Conservation (phyloP, 2,113 vertebrate species). For the Neolamprologus sp. region DNA sequence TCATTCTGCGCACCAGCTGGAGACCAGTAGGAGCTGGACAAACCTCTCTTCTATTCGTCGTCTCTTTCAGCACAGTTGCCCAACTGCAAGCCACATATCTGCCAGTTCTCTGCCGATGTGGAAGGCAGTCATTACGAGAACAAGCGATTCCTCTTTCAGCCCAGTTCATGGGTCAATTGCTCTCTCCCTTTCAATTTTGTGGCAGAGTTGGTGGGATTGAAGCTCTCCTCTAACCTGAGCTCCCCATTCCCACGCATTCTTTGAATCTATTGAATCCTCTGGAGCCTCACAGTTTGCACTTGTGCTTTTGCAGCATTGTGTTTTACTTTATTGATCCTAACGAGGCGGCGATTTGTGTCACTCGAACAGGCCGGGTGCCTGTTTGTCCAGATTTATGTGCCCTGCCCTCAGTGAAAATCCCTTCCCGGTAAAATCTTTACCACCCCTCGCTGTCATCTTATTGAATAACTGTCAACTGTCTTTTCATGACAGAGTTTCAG, state of each 20-base stretch:
- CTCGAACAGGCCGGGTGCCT: conserved; percentile 22
- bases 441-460: conserved; percentile 48
- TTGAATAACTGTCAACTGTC: conserved; percentile 65
- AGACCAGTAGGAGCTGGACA: conserved; percentile 36
- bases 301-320: conserved; percentile 61
- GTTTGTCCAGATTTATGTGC: conserved; percentile 64
- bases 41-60: conserved; percentile 1
- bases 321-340: conserved; percentile 70
- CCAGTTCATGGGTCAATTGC: conserved; percentile 70
- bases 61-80: conserved; percentile 14
- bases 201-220: conserved; percentile 63
- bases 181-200: conserved; percentile 55
- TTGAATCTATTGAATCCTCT: conserved; percentile 45
- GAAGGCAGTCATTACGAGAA: conserved; percentile 58
- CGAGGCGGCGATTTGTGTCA: conserved; percentile 60
- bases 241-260: conserved; percentile 66
- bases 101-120: conserved; percentile 35
- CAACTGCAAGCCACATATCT: conserved; percentile 13
- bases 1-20: conserved; percentile 51
- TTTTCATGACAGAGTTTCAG: conserved; percentile 49
- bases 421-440: conserved; percentile 63
- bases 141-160: conserved; percentile 67
- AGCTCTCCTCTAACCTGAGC: conserved; percentile 50
- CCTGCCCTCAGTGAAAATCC: conserved; percentile 53
- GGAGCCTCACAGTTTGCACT: conserved; percentile 57